phyloP scores from a whole-genome alignment of 1,140 invertebrate genomes.

The Drosophila melanica region DNA sequence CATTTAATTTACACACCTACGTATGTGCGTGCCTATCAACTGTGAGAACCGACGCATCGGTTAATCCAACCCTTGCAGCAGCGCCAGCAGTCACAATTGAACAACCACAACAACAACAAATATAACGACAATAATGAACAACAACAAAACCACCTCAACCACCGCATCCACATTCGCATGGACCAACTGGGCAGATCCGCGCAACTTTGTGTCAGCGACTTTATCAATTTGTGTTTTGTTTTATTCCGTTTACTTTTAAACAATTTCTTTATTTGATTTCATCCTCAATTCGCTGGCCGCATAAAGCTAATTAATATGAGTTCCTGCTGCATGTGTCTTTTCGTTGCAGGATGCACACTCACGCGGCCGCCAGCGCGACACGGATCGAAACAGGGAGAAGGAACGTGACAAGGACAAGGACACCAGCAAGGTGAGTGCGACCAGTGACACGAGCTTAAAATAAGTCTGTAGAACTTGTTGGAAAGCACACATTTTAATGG shows the following conservation, averaged over 20 bases:
- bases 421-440: constrained; percentile 14
- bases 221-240: constrained; percentile 9
- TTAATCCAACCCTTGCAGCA: constrained; percentile 2
- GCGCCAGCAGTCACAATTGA: constrained; percentile 8
- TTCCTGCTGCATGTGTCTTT: constrained; percentile 20
- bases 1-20: constrained; percentile 40
- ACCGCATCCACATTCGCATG: background rate
- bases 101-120: constrained; percentile 35
- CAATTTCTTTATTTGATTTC: constrained; percentile 15
- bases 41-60: constrained; percentile 1
- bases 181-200: background rate
- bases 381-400: constrained; percentile 45
- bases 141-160: background rate
- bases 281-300: background rate
- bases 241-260: constrained; percentile 9
- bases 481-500: background rate
- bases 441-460: background rate
- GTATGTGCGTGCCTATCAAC: background rate
- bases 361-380: constrained; percentile 45
- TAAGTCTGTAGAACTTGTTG: too few species aligned
- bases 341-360: constrained; percentile 55
- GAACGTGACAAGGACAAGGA: constrained; percentile 37
- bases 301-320: constrained; percentile 2
- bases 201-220: constrained; percentile 4
- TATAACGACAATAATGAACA: background rate